Percentiles rank a stretch among this genome's conserved stretches.
Conservation (phyloP, 1,140 invertebrate genomes). For the Brachionus koreanus region DNA sequence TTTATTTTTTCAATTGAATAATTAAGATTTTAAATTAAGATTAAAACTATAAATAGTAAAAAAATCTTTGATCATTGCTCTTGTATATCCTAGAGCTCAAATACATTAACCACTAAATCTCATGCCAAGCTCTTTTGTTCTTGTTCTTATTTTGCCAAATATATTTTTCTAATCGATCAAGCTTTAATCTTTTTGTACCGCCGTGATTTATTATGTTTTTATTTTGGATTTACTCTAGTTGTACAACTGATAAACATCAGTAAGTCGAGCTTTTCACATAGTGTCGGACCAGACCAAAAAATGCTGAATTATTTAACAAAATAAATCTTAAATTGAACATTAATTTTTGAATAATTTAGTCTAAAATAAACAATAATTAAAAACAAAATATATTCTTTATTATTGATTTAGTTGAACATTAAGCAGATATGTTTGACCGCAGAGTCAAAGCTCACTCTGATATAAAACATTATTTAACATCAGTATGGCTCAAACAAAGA, state of each 20-base stretch:
- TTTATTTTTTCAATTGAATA: not conserved
- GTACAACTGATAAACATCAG: constrained; percentile 5
- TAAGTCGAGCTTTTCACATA: not conserved
- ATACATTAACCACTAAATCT: constrained; percentile 30
- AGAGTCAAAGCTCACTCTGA: not conserved
- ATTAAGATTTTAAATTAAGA: constrained; percentile 15
- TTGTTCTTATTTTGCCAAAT: not conserved
- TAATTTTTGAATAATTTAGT: no score
- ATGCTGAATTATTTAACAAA: not conserved
- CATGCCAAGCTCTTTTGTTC: constrained; percentile 19
- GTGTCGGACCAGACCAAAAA: no score
- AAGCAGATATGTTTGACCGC: not conserved
- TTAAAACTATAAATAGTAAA: not conserved
- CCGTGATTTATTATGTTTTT: constrained; percentile 11
- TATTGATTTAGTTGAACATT: not conserved
- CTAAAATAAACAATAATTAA: no score
- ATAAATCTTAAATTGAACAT: not conserved
- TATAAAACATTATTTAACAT: not conserved
- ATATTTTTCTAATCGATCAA: constrained; percentile 4
- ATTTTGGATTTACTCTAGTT: not conserved
- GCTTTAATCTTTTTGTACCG: not conserved
- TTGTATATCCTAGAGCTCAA: constrained; percentile 30
- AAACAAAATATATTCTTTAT: no score
- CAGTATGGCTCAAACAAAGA: not conserved
- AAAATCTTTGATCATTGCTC: not conserved